Evolutionary conservation across 2,888 invertebrate genomes (phyloP), one percentile per base, ranked within the genome.

Genomic region (Troides aeacus): DNA sequence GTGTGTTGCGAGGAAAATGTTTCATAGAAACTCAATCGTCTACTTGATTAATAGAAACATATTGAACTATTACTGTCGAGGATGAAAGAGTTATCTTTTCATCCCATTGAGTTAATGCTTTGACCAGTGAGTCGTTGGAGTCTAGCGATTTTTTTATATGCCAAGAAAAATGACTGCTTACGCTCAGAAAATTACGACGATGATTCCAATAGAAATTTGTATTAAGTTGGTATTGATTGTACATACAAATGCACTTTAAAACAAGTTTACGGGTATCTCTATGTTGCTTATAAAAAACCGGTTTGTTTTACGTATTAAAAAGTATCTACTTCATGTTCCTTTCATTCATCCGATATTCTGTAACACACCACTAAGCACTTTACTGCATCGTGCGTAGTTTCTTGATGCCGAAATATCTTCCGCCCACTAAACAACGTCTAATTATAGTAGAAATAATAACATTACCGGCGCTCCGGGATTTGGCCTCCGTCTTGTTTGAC

Each of bases 351-450:
- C 74, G 73, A 68, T 65, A 66, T 72, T 71, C 67, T 59, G 62
- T 68, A 73, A 68, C 70, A 74, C 73, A 72, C 73, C 73, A 71
- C 72, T 68, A 66, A 72, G 57, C 72, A 75, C 72, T 72, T 78
- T 74, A 74, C 65, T 63, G 62, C 66, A 58, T 62, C 30, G 24
- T 66, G 69, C 71, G 73, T 76, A 78, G 73, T 79, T 80, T 78
- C 81, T 73, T 71, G 72, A 73, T 65, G 70, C 77, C 71, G 74
- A 81, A 83, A 84, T 81, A 80, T 74, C 79, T 77, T 79, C 75
- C 72, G 76, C 78, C 80, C 81, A 77, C 82, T 82, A 84, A 83
- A 84, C 83, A 83, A 70, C 73, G 68, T 74, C 77, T 80, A 79
- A 77, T 77, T 78, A 75, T 78, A 81, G 79, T 76, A 53, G 18